Percentiles rank a stretch among this genome's conserved stretches.
Evolutionary conservation across 2,113 vertebrate species (phyloP).

Genomic region (Marcusenius ussheri): DNA sequence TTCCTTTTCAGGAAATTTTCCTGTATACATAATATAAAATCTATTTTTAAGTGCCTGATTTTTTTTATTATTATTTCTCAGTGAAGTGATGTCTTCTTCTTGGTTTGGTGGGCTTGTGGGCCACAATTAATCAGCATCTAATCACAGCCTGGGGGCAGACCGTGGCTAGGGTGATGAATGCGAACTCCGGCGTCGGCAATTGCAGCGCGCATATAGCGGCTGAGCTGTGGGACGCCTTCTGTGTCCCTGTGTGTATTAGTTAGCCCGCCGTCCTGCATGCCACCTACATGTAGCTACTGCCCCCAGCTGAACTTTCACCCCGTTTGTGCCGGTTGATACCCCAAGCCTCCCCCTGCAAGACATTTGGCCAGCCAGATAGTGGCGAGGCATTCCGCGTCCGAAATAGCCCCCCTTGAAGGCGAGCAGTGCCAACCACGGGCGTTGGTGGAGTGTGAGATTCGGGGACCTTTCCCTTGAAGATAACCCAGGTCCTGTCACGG

Average conservation of each 20-base stretch:
- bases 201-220: constrained; percentile 31
- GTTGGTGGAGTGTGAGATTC: background rate
- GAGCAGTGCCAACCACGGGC: background rate
- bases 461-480: background rate
- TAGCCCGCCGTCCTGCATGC: constrained; percentile 37
- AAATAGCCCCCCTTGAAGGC: background rate
- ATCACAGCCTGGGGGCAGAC: background rate
- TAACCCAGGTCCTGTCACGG: background rate
- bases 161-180: background rate
- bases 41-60: background rate
- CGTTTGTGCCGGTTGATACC: background rate
- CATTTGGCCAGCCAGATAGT: background rate
- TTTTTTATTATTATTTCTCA: background rate
- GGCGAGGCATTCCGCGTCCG: background rate
- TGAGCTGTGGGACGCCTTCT: constrained; percentile 29
- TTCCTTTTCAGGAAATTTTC: constrained; percentile 22
- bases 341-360: background rate
- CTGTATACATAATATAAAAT: constrained; percentile 15
- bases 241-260: constrained; percentile 27
- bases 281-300: background rate
- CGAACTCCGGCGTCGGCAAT: constrained; percentile 28
- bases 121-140: background rate
- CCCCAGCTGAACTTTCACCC: constrained; percentile 18
- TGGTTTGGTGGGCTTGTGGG: background rate
- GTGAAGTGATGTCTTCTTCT: background rate